Evolutionary conservation across 1,140 invertebrate genomes (phyloP), one percentile per base, ranked within the genome.

Genomic region (Drosophila obscura): DNA sequence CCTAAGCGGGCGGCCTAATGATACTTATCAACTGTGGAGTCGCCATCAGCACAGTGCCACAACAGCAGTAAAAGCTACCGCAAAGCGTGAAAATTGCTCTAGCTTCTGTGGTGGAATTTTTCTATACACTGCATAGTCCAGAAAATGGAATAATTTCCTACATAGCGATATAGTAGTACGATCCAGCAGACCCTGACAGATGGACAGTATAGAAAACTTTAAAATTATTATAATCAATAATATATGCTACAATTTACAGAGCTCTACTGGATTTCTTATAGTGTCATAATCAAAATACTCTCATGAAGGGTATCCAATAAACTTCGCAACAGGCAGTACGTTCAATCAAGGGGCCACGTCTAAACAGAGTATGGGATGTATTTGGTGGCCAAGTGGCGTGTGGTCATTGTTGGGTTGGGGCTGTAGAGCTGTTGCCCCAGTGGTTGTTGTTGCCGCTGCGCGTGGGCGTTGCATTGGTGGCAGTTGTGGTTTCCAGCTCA

Each of bases 21-120:
- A 85, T 85, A 82, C 82, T 87, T 76, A 87, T 87, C 82, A 87
- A 87, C 19, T 63, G 9, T 26, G 53, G 24, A 61, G 80, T 83
- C 35, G 26, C 28, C 68, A 49, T 59, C 24, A 55, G 31, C 57
- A 41, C 35, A 55, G 11, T 5, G 11, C 35, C 35, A 16, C 2
- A 35, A 6, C 11, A 35, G 35, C 15, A 39, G 2, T 35, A 4
- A 35, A 35, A 35, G 31, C 31, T 45, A 69, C 35, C 31, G 24
- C 39, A 11, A 6, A 26, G 11, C 35, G 35, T 39, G 35, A 13
- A 39, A 39, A 39, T 39, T 11, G 9, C 9, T 39, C 9, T 5
- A 39, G 35, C 35, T 39, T 39, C 9, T 11, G 35, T 11, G 35
- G 35, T 39, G 35, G 35, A 39, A 13, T 1, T 13, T 39, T 1